Conservation (phyloP, 2,797 vertebrate genomes). For the Capromys pilorides region DNA sequence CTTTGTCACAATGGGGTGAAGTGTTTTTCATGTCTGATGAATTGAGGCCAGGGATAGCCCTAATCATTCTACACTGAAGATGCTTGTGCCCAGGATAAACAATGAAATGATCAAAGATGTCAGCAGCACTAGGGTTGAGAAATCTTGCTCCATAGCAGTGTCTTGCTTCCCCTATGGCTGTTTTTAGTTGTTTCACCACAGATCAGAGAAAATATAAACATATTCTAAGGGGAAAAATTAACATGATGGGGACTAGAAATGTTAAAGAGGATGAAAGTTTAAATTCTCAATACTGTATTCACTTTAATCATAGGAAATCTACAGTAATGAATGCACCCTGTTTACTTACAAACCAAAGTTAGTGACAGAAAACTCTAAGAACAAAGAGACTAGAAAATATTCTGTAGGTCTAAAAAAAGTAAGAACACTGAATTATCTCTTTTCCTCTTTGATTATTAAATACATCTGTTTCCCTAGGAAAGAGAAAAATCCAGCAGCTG, state of each 20-base stretch:
- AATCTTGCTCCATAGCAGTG: neutral
- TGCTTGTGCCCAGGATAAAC: neutral
- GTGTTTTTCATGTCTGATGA: neutral
- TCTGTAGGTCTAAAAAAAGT: neutral
- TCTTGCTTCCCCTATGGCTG: neutral
- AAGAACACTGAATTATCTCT: slow-evolving; percentile 26
- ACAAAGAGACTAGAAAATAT: slow-evolving; percentile 26
- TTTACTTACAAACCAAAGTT: slow-evolving; percentile 56
- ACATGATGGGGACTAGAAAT: neutral
- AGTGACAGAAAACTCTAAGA: slow-evolving; percentile 27
- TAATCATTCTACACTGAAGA: neutral
- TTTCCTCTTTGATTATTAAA: neutral
- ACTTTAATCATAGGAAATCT: slow-evolving; percentile 33
- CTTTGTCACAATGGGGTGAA: neutral
- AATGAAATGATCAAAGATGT: neutral
- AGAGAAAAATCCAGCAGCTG: neutral
- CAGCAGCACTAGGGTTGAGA: neutral
- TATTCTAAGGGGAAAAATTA: neutral
- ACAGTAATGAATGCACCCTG: slow-evolving; percentile 2
- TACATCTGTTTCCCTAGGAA: neutral
- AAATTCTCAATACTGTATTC: neutral
- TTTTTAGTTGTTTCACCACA: neutral
- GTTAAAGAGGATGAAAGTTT: slow-evolving; percentile 45
- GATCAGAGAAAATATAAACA: neutral
- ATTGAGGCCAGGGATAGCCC: neutral